Percentiles rank a stretch among this genome's conserved stretches.
These are phyloP conservation scores for Escarpia spicata DNA, from an alignment of 2,888 invertebrate species.

Conservation along the genomic window DNA sequence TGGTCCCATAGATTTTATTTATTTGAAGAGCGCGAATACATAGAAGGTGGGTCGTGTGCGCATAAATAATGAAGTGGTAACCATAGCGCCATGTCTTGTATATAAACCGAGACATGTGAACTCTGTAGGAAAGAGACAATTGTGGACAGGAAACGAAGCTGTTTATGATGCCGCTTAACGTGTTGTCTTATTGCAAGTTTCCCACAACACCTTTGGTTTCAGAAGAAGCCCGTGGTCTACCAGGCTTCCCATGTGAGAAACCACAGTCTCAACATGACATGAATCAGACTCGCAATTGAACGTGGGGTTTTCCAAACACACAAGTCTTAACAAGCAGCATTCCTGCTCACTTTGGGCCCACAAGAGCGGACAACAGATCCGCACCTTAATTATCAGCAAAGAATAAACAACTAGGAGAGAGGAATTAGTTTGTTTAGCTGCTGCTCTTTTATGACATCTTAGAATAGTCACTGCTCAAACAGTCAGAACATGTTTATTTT, in stretches of 20 bases:
- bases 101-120: background rate
- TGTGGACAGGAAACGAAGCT: background rate
- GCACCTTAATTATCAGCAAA: background rate
- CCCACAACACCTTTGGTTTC: background rate
- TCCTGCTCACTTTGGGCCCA: background rate
- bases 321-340: background rate
- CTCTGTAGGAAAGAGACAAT: background rate
- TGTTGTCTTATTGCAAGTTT: background rate
- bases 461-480: background rate
- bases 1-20: background rate
- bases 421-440: slow-evolving; percentile 6
- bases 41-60: background rate
- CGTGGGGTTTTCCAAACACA: background rate
- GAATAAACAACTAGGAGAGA: background rate
- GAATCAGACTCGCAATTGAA: background rate
- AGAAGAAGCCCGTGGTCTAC: background rate
- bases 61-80: background rate
- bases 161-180: background rate
- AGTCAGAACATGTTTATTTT: background rate
- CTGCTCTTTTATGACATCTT: background rate
- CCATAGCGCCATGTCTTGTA: background rate
- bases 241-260: background rate
- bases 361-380: background rate
- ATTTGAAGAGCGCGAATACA: background rate
- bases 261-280: background rate